Base-by-base conservation (phyloP, 2,888 invertebrate genomes). In the Epistrophella euchroma region DNA sequence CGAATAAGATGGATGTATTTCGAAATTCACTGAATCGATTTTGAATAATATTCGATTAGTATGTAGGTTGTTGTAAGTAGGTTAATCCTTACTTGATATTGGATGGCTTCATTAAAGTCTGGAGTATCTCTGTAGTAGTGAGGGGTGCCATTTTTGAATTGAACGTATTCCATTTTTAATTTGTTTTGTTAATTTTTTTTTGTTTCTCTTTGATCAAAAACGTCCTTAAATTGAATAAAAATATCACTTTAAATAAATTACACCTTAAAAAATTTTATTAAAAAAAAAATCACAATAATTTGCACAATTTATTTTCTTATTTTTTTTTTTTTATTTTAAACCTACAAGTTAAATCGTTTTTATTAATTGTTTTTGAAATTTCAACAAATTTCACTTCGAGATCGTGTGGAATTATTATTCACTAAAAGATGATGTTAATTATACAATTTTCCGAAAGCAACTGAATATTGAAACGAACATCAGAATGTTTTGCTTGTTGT, bases 401-500 rank as follows among this genome's bases (percentile, higher is more conserved):
- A 90, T 92, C 91, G 90, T 90, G 90, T 90, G 90, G 90, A 90
- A 90, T 90, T 86, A 71, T 88, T 68, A 68, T 88, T 88, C 89
- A 88, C 88, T 88, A 87, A 88, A 66, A 88, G 89, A 88, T 89
- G 92, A 91, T 91, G 92, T 92, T 91, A 90, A 91, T 91, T 91
- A 92, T 91, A 91, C 92, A 92, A 92, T 91, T 92, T 92, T 92
- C 92, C 92, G 92, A 92, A 92, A 92, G 92, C 92, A 92, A 92
- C 92, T 92, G 91, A 90, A 91, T 90, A 89, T 90, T 87, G 68
- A 88, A 85, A 87, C 76, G 78, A 84, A 79, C 28, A 66, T 60
- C 79, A 22, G 77, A 85, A 77, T 88, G 81, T 81, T 81, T 88
- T 85, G 85, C 74, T 75, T 80, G 85, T 85, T 86, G 55, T 75